Evolutionary conservation across 64 coral and sea anemone species (phyloP).

Genomic region (Exaiptasia diaphana): DNA sequence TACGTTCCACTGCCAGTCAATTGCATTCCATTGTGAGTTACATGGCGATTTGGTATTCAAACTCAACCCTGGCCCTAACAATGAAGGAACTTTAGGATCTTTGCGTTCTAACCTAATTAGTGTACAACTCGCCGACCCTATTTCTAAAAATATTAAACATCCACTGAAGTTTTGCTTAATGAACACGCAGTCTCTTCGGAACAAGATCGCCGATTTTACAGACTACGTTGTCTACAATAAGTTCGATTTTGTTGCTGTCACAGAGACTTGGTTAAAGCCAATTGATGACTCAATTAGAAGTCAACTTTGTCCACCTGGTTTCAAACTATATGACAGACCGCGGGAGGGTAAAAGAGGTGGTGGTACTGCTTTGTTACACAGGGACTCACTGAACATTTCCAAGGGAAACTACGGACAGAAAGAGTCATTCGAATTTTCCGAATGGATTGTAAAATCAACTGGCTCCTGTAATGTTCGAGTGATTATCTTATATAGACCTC

Average conservation of each 20-base stretch:
- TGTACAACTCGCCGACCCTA: conserved; percentile 35
- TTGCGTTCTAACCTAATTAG: conserved; percentile 22
- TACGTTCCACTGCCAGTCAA: too few species aligned
- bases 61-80: neutral
- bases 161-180: neutral
- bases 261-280: conserved; percentile 22
- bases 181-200: conserved; percentile 3
- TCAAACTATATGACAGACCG: neutral
- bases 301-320: neutral
- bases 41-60: too few species aligned
- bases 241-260: conserved; percentile 5
- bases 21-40: too few species aligned
- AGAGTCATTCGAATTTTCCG: conserved; percentile 28
- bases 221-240: conserved; percentile 14
- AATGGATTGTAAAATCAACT: conserved; percentile 12
- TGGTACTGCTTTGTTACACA: neutral
- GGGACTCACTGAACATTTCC: conserved; percentile 25
- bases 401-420: conserved; percentile 14
- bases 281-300: conserved; percentile 14
- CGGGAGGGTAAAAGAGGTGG: neutral
- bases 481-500: conserved; percentile 4
- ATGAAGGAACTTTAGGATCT: neutral
- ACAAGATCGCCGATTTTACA: conserved; percentile 12
- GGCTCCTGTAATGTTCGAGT: neutral
- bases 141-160: conserved; percentile 44